Percentiles rank a stretch among this genome's conserved stretches.
Evolutionary conservation across 2,888 invertebrate genomes (phyloP).

Genomic region (Craniophora ligustri): DNA sequence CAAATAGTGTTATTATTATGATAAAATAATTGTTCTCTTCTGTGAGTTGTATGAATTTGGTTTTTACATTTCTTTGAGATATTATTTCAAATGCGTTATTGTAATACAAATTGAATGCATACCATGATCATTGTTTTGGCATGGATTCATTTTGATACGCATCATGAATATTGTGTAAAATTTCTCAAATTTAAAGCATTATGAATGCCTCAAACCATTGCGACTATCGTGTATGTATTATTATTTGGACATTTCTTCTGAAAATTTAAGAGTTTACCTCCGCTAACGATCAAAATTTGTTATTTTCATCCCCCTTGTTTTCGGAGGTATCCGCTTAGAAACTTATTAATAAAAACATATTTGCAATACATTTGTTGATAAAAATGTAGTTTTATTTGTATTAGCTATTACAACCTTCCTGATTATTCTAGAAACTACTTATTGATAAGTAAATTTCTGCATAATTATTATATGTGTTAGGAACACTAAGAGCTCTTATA

Average conservation of each 20-base stretch:
- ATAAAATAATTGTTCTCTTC: slow-evolving; percentile 29
- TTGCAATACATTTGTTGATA: slow-evolving; percentile 84
- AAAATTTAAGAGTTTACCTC: slow-evolving; percentile 73
- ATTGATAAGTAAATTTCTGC: too few relatives aligned
- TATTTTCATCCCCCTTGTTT: slow-evolving; percentile 48
- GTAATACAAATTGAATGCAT: slow-evolving; percentile 74
- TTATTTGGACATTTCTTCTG: slow-evolving; percentile 64
- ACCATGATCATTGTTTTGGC: slow-evolving; percentile 50
- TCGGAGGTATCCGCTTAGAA: slow-evolving; percentile 74
- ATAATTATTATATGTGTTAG: too few relatives aligned
- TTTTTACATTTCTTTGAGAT: slow-evolving; percentile 78
- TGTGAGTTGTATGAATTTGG: slow-evolving; percentile 52
- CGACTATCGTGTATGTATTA: slow-evolving; percentile 59
- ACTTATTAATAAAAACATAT: slow-evolving; percentile 66
- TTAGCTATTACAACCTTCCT: too few relatives aligned
- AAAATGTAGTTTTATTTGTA: slow-evolving; percentile 52
- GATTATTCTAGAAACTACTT: too few relatives aligned
- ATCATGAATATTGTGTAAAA: slow-evolving; percentile 64
- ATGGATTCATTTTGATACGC: slow-evolving; percentile 75
- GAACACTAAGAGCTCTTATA: too few relatives aligned
- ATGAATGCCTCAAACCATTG: slow-evolving; percentile 76
- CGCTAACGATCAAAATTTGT: slow-evolving; percentile 40
- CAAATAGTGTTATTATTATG: slow-evolving; percentile 40
- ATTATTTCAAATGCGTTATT: slow-evolving; percentile 46
- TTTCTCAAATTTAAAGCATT: slow-evolving; percentile 66